These are phyloP conservation scores for Siphamia tubifer DNA, from an alignment of 2,113 vertebrate genomes.

Conservation along the genomic window DNA sequence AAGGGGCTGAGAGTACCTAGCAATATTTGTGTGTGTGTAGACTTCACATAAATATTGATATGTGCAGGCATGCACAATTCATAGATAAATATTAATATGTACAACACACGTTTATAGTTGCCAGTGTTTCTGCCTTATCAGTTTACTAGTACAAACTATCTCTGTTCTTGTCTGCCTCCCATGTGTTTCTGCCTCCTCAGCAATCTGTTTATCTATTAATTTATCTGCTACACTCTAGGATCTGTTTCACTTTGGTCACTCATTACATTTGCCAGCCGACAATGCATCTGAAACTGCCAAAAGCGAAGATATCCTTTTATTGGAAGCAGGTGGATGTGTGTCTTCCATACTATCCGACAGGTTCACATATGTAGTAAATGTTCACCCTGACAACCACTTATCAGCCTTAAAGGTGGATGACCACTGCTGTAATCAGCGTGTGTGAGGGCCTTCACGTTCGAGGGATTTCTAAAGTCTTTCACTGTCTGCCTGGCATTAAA, in stretches of 20 bases:
- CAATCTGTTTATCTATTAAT: conserved; percentile 35
- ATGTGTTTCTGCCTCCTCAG: conserved; percentile 1
- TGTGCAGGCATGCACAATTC: background rate
- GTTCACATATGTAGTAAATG: conserved; percentile 58
- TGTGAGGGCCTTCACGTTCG: conserved; percentile 62
- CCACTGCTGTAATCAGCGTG: conserved; percentile 57
- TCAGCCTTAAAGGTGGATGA: conserved; percentile 47
- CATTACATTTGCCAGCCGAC: background rate
- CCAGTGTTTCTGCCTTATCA: background rate
- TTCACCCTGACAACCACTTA: conserved; percentile 63
- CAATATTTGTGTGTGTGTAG: background rate
- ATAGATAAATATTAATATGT: background rate
- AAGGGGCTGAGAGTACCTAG: background rate
- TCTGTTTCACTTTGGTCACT: conserved; percentile 47
- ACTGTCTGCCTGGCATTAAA: conserved; percentile 63
- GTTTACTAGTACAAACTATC: background rate
- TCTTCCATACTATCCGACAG: conserved; percentile 15
- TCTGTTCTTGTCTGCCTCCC: conserved; percentile 1
- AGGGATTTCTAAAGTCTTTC: conserved; percentile 49
- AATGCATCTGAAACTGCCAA: conserved; percentile 29
- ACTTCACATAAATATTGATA: background rate
- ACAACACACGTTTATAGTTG: background rate
- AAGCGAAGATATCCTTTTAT: conserved; percentile 33
- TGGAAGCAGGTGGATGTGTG: conserved; percentile 46
- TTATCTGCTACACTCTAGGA: conserved; percentile 13